Evolutionary conservation across 2,888 invertebrate species (phyloP).

Genomic region (Cerastis leucographa): DNA sequence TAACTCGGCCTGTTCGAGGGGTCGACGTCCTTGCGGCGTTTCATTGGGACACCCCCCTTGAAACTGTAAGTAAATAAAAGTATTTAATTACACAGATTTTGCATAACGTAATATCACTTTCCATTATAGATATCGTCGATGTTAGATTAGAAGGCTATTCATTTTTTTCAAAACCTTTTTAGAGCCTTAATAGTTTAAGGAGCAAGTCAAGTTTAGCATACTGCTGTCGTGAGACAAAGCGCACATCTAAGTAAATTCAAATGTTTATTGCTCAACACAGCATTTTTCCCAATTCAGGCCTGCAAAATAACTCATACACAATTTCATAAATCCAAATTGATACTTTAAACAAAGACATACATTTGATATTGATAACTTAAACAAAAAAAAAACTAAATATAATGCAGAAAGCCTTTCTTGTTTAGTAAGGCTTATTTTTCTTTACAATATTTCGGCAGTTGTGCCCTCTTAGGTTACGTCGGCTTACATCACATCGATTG

Average conservation of each 20-base stretch:
- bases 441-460: background rate
- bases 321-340: no score
- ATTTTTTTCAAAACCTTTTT: background rate
- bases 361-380: no score
- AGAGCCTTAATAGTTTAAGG: background rate
- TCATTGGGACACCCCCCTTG: conserved; percentile 80
- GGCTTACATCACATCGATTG: background rate
- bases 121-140: background rate
- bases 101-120: background rate
- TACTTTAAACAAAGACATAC: no score
- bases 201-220: background rate
- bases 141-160: background rate
- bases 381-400: no score
- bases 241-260: background rate
- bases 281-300: no score
- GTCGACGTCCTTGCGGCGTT: conserved; percentile 76
- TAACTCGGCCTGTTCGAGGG: conserved; percentile 74
- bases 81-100: background rate
- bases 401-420: background rate
- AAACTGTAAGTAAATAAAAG: conserved; percentile 76
- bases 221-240: background rate
- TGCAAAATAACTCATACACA: no score
- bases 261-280: no score
- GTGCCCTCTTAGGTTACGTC: background rate
- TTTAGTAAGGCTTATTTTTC: background rate